Evolutionary conservation across 2,113 vertebrate genomes (phyloP).

Genomic region (Brachionichthys hirsutus): DNA sequence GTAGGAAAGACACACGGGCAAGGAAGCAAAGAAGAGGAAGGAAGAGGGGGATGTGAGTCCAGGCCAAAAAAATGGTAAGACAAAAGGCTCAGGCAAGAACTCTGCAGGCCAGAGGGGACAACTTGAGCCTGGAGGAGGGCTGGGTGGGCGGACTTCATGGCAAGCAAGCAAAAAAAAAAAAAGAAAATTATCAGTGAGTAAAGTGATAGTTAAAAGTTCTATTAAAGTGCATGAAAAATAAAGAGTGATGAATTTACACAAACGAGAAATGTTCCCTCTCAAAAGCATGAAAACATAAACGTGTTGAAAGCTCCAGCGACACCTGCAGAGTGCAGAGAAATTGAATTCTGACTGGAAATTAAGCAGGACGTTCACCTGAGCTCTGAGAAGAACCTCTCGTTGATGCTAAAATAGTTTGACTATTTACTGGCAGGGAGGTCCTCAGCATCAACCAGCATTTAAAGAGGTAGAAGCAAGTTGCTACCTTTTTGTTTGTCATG

Average conservation of each 20-base stretch:
- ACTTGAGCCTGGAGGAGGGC: neutral
- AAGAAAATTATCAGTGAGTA: neutral
- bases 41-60: neutral
- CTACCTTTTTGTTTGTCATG: too few species aligned
- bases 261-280: slow-evolving; percentile 18
- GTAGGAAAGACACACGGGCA: slow-evolving; percentile 50
- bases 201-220: neutral
- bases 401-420: neutral
- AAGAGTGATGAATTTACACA: slow-evolving; percentile 45
- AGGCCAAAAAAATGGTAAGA: slow-evolving; percentile 32
- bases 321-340: slow-evolving; percentile 45
- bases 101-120: slow-evolving; percentile 25
- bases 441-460: slow-evolving; percentile 4
- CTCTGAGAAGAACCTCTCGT: too few species aligned
- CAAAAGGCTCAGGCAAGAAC: slow-evolving; percentile 29
- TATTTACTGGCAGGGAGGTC: neutral
- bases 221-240: neutral
- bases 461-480: too few species aligned
- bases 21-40: slow-evolving; percentile 28
- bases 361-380: neutral
- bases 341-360: neutral
- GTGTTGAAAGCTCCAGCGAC: slow-evolving; percentile 49
- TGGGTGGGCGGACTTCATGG: slow-evolving; percentile 14
- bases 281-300: slow-evolving; percentile 43
- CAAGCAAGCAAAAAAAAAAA: neutral